phyloP scores from a whole-genome alignment of 2,113 vertebrate species.

The Dolichallabes microphthalmus region DNA sequence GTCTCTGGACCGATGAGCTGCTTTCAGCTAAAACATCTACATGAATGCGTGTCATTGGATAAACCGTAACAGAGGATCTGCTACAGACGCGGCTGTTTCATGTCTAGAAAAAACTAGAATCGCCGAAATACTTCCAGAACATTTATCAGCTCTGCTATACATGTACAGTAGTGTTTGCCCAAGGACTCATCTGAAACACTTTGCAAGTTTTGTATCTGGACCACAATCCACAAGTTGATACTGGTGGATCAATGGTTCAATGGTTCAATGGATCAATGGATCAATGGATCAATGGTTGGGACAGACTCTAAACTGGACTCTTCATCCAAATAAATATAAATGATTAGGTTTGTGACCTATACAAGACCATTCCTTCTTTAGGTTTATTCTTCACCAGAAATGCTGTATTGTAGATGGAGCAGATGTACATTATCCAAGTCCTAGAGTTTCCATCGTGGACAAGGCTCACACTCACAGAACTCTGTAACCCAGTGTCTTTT shows the following conservation, averaged over 20 bases:
- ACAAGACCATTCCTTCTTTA: not conserved
- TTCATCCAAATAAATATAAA: not conserved
- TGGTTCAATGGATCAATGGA: too few species aligned
- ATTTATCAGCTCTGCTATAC: not conserved
- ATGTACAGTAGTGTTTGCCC: not conserved
- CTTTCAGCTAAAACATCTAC: slow-evolving; percentile 5
- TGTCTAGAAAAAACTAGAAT: not conserved
- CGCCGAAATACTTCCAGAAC: not conserved
- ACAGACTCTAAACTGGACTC: not conserved
- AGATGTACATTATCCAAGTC: slow-evolving; percentile 19
- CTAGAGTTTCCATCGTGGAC: slow-evolving; percentile 34
- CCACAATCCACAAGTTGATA: not conserved
- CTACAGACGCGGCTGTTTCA: not conserved
- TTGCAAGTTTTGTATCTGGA: not conserved
- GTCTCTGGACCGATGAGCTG: not conserved
- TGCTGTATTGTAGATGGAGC: not conserved
- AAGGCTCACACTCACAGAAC: slow-evolving; percentile 43
- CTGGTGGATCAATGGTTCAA: too few species aligned
- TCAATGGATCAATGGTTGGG: too few species aligned
- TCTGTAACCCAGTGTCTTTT: slow-evolving; percentile 44
- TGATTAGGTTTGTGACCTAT: not conserved
- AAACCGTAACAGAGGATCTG: slow-evolving; percentile 13
- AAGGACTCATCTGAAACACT: not conserved
- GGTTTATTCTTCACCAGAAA: not conserved
- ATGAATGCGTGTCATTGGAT: slow-evolving; percentile 11